These are phyloP conservation scores for Mus spicilegus DNA, from an alignment of 2,113 vertebrate species.

Conservation along the genomic window DNA sequence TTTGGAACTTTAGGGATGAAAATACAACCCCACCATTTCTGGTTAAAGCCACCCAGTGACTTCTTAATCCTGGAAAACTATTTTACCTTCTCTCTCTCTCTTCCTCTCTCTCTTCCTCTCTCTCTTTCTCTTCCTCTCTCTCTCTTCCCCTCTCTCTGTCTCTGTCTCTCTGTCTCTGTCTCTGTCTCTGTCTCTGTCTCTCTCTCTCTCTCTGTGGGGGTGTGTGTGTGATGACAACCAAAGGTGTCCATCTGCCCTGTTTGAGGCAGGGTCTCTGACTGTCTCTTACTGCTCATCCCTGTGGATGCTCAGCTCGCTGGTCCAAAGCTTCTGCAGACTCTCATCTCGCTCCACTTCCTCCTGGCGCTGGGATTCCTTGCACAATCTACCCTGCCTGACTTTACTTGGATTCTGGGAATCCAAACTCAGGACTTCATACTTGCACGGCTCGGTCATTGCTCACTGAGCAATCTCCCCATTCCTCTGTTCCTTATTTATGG, in stretches of 20 bases:
- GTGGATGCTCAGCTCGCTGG: not conserved
- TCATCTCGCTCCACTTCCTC: no score
- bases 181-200: no score
- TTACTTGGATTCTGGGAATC: not conserved
- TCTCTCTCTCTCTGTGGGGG: no score
- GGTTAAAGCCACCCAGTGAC: not conserved
- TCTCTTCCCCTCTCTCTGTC: no score
- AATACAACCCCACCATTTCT: not conserved
- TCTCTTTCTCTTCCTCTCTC: no score
- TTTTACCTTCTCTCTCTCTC: no score
- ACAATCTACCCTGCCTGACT: not conserved
- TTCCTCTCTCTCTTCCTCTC: no score
- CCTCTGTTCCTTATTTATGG: not conserved
- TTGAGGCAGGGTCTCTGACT: not conserved
- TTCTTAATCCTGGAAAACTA: not conserved
- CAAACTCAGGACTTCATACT: not conserved
- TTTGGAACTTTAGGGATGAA: constrained; percentile 20
- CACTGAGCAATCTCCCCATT: no score
- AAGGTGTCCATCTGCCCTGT: not conserved
- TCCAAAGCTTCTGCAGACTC: not conserved
- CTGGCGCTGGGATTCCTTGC: not conserved
- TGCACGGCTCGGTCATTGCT: no score
- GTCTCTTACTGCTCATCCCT: not conserved
- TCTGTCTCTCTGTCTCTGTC: no score
- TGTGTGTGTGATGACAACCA: not conserved